Evolutionary conservation across 2,797 vertebrate species (phyloP).

Genomic region (Morelia viridis): DNA sequence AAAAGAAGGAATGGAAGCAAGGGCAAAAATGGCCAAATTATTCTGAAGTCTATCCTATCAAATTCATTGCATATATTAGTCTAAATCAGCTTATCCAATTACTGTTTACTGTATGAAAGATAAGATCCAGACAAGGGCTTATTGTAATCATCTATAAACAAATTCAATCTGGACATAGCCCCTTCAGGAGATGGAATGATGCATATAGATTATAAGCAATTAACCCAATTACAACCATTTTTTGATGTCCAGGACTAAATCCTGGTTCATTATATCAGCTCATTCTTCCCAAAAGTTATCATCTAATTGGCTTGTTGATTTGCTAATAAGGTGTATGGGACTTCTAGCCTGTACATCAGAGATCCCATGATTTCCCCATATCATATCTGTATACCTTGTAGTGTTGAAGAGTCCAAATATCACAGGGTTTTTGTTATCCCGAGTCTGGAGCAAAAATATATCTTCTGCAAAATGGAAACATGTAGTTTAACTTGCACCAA

Average conservation of each 20-base stretch:
- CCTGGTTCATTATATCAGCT: background rate
- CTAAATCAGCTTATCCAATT: background rate
- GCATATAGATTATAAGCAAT: background rate
- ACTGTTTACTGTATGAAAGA: background rate
- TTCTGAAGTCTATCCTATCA: background rate
- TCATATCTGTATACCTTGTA: constrained; percentile 82
- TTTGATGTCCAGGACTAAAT: background rate
- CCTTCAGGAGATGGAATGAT: background rate
- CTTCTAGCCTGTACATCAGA: background rate
- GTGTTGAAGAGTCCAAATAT: constrained; percentile 96
- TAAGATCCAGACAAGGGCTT: background rate
- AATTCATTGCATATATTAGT: background rate
- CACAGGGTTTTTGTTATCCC: constrained; percentile 91
- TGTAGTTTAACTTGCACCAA: background rate
- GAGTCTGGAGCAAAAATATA: constrained; percentile 87
- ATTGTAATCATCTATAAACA: background rate
- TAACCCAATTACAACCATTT: background rate
- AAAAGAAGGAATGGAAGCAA: background rate
- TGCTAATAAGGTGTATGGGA: background rate
- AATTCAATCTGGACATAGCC: background rate
- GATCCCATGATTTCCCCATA: background rate
- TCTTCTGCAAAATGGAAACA: constrained; percentile 83
- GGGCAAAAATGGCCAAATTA: background rate
- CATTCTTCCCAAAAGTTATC: background rate
- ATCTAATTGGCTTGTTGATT: background rate